Evolutionary conservation across 2,888 invertebrate genomes (phyloP).

Genomic region (Rotaria magnacalcarata): DNA sequence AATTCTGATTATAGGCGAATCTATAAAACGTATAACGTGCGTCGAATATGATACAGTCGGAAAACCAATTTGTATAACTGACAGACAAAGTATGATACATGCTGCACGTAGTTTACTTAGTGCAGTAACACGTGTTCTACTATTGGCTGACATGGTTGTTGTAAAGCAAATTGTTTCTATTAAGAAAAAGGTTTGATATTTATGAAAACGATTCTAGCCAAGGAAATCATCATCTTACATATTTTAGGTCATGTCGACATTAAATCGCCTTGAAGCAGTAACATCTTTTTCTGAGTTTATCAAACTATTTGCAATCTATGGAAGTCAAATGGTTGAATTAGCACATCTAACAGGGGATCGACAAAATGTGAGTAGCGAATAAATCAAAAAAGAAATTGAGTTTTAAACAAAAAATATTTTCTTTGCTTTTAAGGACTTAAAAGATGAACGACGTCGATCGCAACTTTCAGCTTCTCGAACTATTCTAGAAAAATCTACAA

Average conservation of each 20-base stretch:
- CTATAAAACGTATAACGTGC: constrained; percentile 82
- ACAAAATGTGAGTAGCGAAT: constrained; percentile 66
- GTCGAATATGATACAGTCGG: constrained; percentile 60
- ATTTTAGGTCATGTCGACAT: constrained; percentile 59
- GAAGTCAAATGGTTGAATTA: constrained; percentile 94
- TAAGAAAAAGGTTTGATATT: constrained; percentile 76
- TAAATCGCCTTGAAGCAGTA: constrained; percentile 61
- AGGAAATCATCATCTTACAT: not conserved
- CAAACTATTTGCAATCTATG: constrained; percentile 81
- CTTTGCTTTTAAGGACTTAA: constrained; percentile 60
- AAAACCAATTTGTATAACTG: constrained; percentile 25
- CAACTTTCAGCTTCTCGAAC: constrained; percentile 93
- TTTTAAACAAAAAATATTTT: not conserved
- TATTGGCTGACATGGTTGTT: constrained; percentile 92
- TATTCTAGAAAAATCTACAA: constrained; percentile 87
- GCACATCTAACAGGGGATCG: constrained; percentile 82
- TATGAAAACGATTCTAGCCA: not conserved
- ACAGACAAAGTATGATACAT: constrained; percentile 66
- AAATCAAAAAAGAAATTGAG: not conserved
- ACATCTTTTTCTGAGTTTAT: constrained; percentile 48
- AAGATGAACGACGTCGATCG: constrained; percentile 83
- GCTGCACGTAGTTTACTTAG: constrained; percentile 86
- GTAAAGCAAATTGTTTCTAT: constrained; percentile 89
- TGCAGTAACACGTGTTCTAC: constrained; percentile 86
- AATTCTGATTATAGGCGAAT: constrained; percentile 68